These are phyloP conservation scores for Pachypsylla venusta DNA, from an alignment of 1,140 invertebrate species.

Conservation along the genomic window DNA sequence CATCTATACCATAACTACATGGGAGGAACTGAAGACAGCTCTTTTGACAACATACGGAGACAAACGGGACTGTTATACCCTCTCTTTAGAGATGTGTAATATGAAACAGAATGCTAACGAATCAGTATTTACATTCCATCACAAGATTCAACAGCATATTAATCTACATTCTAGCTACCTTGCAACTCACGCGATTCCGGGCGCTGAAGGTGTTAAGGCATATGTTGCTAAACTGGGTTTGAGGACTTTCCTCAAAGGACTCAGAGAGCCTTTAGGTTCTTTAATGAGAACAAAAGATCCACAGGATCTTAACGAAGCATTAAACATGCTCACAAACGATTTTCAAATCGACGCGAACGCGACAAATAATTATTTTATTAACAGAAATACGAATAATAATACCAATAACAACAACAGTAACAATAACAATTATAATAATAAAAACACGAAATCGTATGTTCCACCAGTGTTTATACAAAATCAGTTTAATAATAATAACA, in stretches of 20 bases:
- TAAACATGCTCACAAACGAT: conserved; percentile 9
- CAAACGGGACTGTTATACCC: background rate
- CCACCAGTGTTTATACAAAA: background rate
- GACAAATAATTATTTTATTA: too few species aligned
- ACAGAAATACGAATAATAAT: background rate
- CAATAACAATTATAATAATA: background rate
- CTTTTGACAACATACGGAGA: background rate
- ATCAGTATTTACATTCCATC: background rate
- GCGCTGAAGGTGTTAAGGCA: background rate
- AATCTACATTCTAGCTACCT: background rate
- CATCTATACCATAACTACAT: background rate
- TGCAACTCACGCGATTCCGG: background rate
- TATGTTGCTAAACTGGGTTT: background rate
- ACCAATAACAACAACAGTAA: background rate
- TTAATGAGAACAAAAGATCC: conserved; percentile 2
- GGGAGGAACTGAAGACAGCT: background rate
- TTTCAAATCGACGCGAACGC: background rate
- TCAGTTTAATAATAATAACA: background rate
- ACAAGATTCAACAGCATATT: background rate
- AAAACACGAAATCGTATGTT: background rate
- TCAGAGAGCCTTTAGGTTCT: background rate
- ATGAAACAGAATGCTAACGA: background rate
- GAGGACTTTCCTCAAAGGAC: background rate
- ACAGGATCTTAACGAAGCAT: background rate
- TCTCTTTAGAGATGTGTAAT: background rate